phyloP scores from a whole-genome alignment of 2,888 invertebrate species.

The Caenorhabditis zanzibari region DNA sequence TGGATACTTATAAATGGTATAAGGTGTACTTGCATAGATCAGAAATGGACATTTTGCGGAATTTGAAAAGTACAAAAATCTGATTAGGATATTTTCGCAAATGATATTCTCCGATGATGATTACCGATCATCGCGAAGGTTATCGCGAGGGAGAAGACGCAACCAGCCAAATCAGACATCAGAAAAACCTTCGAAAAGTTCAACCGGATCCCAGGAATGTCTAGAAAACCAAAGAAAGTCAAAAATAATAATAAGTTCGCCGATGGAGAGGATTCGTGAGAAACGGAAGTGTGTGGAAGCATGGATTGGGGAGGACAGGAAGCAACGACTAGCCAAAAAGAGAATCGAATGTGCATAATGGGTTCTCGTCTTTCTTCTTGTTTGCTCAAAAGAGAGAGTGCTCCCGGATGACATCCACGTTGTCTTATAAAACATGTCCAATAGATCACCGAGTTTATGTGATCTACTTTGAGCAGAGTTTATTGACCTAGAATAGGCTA shows the following conservation, averaged over 20 bases:
- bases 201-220: background rate
- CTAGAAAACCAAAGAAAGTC: background rate
- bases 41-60: too few relatives aligned
- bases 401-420: slow-evolving; percentile 47
- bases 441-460: slow-evolving; percentile 1
- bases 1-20: background rate
- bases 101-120: too few relatives aligned
- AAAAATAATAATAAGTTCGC: slow-evolving; percentile 5
- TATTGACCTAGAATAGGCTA: background rate
- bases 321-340: slow-evolving; percentile 13
- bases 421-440: slow-evolving; percentile 26
- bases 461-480: background rate
- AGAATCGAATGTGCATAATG: slow-evolving; percentile 54
- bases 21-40: too few relatives aligned
- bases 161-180: background rate
- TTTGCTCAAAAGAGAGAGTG: slow-evolving; percentile 46
- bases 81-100: too few relatives aligned
- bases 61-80: too few relatives aligned
- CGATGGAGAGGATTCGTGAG: background rate
- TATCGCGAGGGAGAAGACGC: too few relatives aligned
- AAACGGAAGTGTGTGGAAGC: slow-evolving; percentile 25
- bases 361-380: slow-evolving; percentile 48
- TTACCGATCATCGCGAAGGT: too few relatives aligned
- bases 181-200: background rate
- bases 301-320: slow-evolving; percentile 19